A percentile compares a stretch with the other conserved stretches of the same genome.
These are phyloP conservation scores for Neosilurus mollespiculum DNA, from an alignment of 2,797 vertebrate genomes.

Conservation along the genomic window DNA sequence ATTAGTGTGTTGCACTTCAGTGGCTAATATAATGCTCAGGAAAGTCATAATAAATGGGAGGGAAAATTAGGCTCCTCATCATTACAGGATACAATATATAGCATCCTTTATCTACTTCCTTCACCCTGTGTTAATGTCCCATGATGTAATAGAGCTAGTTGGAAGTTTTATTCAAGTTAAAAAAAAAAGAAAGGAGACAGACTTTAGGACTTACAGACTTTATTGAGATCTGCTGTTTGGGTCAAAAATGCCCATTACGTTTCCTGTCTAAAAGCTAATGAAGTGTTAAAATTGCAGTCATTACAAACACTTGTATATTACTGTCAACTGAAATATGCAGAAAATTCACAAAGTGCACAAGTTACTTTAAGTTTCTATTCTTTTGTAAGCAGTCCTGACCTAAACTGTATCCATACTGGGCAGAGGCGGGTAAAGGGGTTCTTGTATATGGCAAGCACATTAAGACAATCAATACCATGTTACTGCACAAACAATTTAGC, in stretches of 20 bases:
- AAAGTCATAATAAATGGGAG: neutral
- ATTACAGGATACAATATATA: neutral
- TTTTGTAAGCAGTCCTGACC: neutral
- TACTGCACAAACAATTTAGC: neutral
- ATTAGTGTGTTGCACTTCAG: neutral
- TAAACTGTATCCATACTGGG: too few relatives aligned
- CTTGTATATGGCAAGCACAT: neutral
- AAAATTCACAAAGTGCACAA: constrained; percentile 11
- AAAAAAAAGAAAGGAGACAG: neutral
- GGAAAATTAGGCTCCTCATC: neutral
- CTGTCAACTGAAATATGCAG: constrained; percentile 14
- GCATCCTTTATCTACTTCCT: neutral
- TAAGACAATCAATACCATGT: neutral
- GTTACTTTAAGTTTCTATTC: neutral
- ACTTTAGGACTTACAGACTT: neutral
- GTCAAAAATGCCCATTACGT: constrained; percentile 5
- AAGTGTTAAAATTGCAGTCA: constrained; percentile 22
- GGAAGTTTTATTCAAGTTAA: neutral
- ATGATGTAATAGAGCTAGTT: neutral
- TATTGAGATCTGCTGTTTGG: constrained; percentile 5
- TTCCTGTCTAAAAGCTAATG: constrained; percentile 9
- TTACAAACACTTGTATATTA: constrained; percentile 18
- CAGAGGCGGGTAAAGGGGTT: too few relatives aligned
- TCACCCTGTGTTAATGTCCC: neutral
- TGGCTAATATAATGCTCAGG: neutral